phyloP scores from a whole-genome alignment of 2,113 vertebrate genomes.

The Rhinopomastus cyanomelas region DNA sequence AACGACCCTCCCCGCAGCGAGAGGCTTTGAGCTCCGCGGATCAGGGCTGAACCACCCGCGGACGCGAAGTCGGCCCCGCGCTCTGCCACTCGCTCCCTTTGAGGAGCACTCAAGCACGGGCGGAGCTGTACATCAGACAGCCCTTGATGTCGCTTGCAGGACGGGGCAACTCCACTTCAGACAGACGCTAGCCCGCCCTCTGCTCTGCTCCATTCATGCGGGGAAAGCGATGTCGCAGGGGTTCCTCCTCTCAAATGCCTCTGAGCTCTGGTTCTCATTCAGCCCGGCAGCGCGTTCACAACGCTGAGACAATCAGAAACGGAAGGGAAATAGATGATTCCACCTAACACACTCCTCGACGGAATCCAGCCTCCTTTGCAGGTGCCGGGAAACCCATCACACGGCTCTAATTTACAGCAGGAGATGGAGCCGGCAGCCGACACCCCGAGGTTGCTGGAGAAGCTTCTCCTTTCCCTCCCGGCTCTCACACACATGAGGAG shows the following conservation, averaged over 20 bases:
- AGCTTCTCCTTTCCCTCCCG: not conserved
- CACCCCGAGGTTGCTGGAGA: not conserved
- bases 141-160: not conserved
- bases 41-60: not conserved
- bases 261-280: not conserved
- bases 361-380: not conserved
- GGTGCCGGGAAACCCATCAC: not conserved
- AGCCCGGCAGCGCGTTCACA: not conserved
- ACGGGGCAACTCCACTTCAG: not conserved
- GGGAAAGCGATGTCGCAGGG: not conserved
- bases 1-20: not conserved
- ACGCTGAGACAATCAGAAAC: not conserved
- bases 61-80: not conserved
- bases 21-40: not conserved
- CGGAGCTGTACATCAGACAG: not conserved
- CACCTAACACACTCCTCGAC: not conserved
- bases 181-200: not conserved
- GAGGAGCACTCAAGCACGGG: not conserved
- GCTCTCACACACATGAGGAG: not conserved
- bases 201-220: not conserved
- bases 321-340: not conserved
- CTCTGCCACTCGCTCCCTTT: not conserved
- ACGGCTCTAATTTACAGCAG: not conserved
- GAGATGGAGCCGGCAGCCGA: not conserved
- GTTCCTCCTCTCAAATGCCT: not conserved